A percentile compares a stretch with the other conserved stretches of the same genome.
Evolutionary conservation across 2,113 vertebrate species (phyloP).

Genomic region (Coturnix japonica): DNA sequence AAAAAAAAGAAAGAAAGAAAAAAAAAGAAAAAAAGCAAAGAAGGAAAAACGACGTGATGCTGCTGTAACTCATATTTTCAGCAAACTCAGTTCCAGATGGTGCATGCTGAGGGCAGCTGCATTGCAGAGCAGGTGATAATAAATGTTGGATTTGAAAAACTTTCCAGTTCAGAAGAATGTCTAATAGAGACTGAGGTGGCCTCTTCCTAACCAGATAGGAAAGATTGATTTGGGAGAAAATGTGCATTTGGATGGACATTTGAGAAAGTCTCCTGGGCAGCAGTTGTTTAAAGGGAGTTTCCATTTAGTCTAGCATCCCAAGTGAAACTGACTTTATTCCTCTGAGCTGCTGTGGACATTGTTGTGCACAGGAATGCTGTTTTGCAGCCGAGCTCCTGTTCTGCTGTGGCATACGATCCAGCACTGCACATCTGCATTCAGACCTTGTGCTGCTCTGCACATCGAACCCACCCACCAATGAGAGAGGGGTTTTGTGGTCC

Average conservation of each 20-base stretch:
- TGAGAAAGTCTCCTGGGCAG: background rate
- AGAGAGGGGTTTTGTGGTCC: background rate
- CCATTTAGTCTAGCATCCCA: background rate
- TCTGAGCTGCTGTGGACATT: background rate
- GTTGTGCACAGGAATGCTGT: rapidly evolving
- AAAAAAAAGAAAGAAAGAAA: background rate
- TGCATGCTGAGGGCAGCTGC: background rate
- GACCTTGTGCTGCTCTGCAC: background rate
- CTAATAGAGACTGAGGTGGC: background rate
- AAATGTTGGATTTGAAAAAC: constrained; percentile 12
- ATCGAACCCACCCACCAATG: rapidly evolving
- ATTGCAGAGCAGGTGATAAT: background rate
- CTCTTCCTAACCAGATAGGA: background rate
- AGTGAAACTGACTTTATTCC: background rate
- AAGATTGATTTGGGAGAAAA: background rate
- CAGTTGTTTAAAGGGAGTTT: background rate
- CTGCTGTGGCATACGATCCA: background rate
- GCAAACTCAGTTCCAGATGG: background rate
- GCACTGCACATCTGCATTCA: background rate
- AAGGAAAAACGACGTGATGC: background rate
- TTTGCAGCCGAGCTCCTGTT: background rate
- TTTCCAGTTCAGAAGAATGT: background rate
- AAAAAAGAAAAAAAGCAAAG: background rate
- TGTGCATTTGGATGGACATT: background rate
- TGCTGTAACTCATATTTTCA: background rate